These are phyloP conservation scores for Tapirus terrestris DNA, from an alignment of 2,113 vertebrate species.

Conservation along the genomic window DNA sequence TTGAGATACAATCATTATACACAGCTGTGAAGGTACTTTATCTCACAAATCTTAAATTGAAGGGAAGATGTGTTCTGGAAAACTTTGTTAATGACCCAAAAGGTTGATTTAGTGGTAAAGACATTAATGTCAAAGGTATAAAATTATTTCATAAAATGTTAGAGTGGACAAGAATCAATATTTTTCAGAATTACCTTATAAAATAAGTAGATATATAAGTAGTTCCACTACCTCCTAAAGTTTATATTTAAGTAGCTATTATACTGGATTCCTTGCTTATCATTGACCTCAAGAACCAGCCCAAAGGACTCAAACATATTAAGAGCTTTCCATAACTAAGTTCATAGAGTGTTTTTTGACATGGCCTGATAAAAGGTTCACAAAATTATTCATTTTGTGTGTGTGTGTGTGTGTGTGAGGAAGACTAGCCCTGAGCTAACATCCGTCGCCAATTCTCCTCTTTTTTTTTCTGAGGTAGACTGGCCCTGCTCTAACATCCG, in stretches of 20 bases:
- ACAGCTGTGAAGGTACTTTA: not conserved
- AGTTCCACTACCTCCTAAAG: not conserved
- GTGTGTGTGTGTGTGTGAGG: too few species aligned
- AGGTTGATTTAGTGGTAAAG: not conserved
- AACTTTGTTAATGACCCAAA: not conserved
- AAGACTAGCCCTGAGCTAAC: too few species aligned
- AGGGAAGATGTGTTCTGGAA: not conserved
- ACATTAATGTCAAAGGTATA: not conserved
- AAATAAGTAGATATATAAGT: not conserved
- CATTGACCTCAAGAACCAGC: not conserved
- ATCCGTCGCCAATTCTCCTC: too few species aligned
- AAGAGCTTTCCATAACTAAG: not conserved
- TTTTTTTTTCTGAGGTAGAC: too few species aligned
- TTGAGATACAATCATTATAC: not conserved
- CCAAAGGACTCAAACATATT: not conserved
- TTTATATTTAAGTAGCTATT: not conserved
- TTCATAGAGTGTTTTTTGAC: not conserved
- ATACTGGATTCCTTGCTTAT: not conserved
- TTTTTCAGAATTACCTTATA: slow-evolving; percentile 7
- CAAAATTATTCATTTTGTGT: not conserved
- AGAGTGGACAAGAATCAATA: not conserved
- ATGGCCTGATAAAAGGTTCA: not conserved
- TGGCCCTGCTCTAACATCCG: too few species aligned
- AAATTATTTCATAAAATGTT: slow-evolving; percentile 15
- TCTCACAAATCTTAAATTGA: not conserved